Base-by-base conservation (phyloP, 2,888 invertebrate genomes). In the Nezara viridula region DNA sequence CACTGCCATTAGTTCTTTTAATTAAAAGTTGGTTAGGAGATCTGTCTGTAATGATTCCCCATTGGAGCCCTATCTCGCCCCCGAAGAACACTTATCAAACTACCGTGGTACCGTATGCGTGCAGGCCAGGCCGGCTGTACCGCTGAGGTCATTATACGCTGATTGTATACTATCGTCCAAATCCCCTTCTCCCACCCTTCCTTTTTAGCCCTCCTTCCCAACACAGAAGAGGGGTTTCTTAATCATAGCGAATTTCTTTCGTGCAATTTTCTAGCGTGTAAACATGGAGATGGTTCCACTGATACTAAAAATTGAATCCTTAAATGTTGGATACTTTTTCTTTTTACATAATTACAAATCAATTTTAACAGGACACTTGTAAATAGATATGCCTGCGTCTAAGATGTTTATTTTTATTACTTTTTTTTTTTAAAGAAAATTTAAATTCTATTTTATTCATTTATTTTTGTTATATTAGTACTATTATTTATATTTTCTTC, bases 1-100 rank as follows among this genome's bases (percentile, higher is more conserved):
- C 66, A 73, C 66, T 73, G 66, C 66, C 66, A 73, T 73, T 73
- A 73, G 66, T 73, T 73, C 27, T 73, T 73, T 73, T 73, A 73
- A 73, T 73, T 73, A 73, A 73, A 73, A 73, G 66, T 73, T 73
- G 32, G 66, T 37, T 73, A 73, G 1, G 66, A 60, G 32, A 73
- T 73, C 66, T 24, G 32, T 21, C 66, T 73, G 66, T 73, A 73
- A 73, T 73, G 66, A 73, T 73, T 73, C 66, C 66, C 66, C 37
- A 73, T 73, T 37, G 14, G 19, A 37, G 6, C 60, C 60, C 60
- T 60, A 60, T 60, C 60, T 60, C 4, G 60, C 66, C 66, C 66
- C 27, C 60, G n/a, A 10, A 73, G 66, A 73, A 73, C 66, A 73
- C 66, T 73, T 73, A 73, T 73, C 66, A 73, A 73, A 2, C 37